Evolutionary conservation across 92 coral and sea anemone species (phyloP), one percentile per base, ranked within the genome.

Genomic region (Phenganax subtilis): DNA sequence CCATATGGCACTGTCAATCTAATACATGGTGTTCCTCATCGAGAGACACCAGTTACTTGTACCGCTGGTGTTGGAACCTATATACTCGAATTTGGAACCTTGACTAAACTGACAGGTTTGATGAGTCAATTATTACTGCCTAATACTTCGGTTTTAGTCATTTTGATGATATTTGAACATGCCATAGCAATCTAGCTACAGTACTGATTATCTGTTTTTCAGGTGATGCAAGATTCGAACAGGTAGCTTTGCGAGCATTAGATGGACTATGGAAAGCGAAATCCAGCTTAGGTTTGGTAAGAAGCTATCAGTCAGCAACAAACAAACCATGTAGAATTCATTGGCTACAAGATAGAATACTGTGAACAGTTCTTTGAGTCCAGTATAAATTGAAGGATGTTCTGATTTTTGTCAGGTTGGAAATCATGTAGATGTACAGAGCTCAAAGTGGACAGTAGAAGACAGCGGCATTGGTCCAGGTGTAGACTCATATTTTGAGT

Each of bases 391-490:
- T 59, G 65, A 14, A 59, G 15, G 65, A 20, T 44, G 9, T 15
- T 37, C 29, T 3, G 4, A 16, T 61, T 61, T 64, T 81, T 52
- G 72, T 28, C 54, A 96, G 99, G 97, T 96, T 82, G 99, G 99
- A 37, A 96, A 96, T 71, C 99, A 96, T 67, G 88, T 96, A 51
- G 94, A 96, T 89, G 99, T 96, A 10, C 66, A 85, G 29, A 90
- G 86, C 62, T 94, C 92, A 16, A 92, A 87, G 57, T 96, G 99
- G 99, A 92, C 96, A 20, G 99, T 97, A 57, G 83, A 88, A 80
- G 99, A 96, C 88, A 85, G 97, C 87, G 99, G 99, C 73, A 90
- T 96, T 74, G 99, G 99, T 51, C 97, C 99, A 12, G 99, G 99
- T 75, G 96, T 96, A 7, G 99, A 96, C 81, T 96, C 99, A 4